Conservation (phyloP, 2,113 vertebrate species). For the Rhabdomys dilectus region DNA sequence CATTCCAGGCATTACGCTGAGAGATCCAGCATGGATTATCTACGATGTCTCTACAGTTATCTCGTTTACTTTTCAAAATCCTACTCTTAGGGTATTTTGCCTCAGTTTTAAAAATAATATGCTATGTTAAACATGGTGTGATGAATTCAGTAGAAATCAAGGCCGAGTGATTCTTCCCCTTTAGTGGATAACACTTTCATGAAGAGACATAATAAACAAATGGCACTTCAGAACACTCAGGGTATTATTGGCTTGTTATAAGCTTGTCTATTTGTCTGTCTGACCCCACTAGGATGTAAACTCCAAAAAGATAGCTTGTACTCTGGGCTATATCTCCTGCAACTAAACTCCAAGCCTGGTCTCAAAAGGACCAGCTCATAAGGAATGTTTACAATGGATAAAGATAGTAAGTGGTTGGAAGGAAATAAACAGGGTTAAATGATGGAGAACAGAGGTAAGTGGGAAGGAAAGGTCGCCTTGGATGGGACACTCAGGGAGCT, state of each 20-base stretch:
- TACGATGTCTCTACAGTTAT: background rate
- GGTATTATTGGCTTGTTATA: background rate
- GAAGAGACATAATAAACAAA: background rate
- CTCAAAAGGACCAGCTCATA: background rate
- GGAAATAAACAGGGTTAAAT: background rate
- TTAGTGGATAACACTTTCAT: background rate
- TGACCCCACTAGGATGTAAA: background rate
- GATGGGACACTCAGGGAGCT: too few relatives aligned
- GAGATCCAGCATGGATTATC: background rate
- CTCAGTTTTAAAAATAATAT: background rate
- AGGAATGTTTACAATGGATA: too few relatives aligned
- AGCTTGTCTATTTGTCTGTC: background rate
- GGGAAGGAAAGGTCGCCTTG: background rate
- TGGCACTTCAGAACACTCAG: background rate
- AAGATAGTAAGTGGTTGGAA: background rate
- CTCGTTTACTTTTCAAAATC: background rate
- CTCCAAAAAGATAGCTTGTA: background rate
- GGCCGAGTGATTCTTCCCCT: background rate
- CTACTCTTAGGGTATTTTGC: background rate
- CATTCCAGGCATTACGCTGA: background rate
- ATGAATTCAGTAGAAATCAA: slow-evolving; percentile 24
- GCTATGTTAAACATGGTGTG: background rate
- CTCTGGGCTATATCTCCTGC: background rate
- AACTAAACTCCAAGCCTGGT: background rate
- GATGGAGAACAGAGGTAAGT: background rate